phyloP scores from a whole-genome alignment of 2,888 invertebrate species.

The Escarpia spicata region DNA sequence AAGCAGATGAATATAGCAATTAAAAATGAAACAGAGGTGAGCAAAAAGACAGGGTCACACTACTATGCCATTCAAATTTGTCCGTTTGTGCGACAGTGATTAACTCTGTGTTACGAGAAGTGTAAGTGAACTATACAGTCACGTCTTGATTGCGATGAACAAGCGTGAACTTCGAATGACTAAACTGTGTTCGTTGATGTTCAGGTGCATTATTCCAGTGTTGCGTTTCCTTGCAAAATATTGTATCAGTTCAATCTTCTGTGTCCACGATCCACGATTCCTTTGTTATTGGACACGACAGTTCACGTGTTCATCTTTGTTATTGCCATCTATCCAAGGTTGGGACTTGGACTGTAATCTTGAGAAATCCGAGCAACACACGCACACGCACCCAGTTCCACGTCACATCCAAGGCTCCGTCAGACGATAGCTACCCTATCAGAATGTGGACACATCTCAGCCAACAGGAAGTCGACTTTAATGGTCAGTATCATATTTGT shows the following conservation, averaged over 20 bases:
- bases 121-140: too few species aligned
- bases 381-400: background rate
- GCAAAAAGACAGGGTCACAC: background rate
- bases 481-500: background rate
- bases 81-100: too few species aligned
- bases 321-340: background rate
- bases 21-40: background rate
- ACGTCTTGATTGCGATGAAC: too few species aligned
- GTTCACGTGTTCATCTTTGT: background rate
- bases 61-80: too few species aligned
- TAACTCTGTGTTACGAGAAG: too few species aligned
- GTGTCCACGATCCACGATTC: too few species aligned
- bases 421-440: background rate
- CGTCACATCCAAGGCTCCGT: background rate
- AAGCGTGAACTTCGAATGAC: too few species aligned
- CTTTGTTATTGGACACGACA: too few species aligned
- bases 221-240: too few species aligned
- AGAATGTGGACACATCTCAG: background rate
- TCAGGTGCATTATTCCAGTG: too few species aligned
- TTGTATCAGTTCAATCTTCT: too few species aligned
- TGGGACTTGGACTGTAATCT: background rate
- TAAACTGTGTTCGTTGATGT: too few species aligned
- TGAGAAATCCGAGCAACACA: background rate
- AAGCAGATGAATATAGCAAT: background rate
- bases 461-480: background rate